phyloP scores from a whole-genome alignment of 2,113 vertebrate genomes.

The Bambusicola thoracicus region DNA sequence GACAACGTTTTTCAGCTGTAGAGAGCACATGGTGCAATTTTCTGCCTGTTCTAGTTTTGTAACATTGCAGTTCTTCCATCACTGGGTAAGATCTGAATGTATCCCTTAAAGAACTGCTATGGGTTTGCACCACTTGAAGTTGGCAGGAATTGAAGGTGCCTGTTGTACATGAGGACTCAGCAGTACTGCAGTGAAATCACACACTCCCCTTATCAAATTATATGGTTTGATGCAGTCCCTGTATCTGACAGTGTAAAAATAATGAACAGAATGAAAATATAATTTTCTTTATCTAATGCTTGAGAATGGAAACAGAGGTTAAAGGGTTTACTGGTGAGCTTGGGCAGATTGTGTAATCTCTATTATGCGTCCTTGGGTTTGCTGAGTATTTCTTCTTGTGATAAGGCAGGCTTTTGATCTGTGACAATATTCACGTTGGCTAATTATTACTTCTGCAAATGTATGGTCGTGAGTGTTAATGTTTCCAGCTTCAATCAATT shows the following conservation, averaged over 20 bases:
- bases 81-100: not conserved
- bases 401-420: not conserved
- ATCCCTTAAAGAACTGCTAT: not conserved
- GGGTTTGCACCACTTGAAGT: not conserved
- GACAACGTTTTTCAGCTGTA: not conserved
- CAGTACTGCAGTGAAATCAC: not conserved
- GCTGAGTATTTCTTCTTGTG: not conserved
- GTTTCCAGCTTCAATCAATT: not conserved
- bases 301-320: not conserved
- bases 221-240: not conserved
- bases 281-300: not conserved
- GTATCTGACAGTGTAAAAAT: not conserved
- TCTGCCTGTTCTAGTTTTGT: not conserved
- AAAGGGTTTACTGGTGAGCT: not conserved
- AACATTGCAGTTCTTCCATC: not conserved
- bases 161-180: not conserved
- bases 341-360: not conserved
- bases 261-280: not conserved
- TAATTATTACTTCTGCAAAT: constrained; percentile 48
- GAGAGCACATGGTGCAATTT: not conserved
- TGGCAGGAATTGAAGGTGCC: not conserved
- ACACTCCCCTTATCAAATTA: not conserved
- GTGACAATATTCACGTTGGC: not conserved
- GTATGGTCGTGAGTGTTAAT: constrained; percentile 36
- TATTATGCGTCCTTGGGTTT: not conserved